Evolutionary conservation across 2,113 vertebrate species (phyloP).

Genomic region (Pitta sordida): DNA sequence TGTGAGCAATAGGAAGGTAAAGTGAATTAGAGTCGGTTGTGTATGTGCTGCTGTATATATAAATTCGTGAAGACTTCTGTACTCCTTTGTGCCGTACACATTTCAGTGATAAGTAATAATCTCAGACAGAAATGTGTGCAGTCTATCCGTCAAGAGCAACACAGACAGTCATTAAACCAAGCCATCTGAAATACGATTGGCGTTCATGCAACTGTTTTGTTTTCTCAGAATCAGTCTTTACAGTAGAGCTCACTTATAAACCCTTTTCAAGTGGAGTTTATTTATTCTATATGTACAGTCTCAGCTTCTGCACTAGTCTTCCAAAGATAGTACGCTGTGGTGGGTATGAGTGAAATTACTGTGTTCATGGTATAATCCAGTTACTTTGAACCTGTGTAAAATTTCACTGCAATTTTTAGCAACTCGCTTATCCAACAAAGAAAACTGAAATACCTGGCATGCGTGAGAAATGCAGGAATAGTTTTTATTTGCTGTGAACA

Average conservation of each 20-base stretch:
- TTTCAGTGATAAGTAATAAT: background rate
- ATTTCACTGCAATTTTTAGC: background rate
- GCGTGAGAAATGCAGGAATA: background rate
- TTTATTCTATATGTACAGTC: background rate
- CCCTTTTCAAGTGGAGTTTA: background rate
- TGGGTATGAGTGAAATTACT: background rate
- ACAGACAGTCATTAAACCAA: background rate
- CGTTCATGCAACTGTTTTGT: background rate
- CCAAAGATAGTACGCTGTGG: background rate
- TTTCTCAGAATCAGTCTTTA: background rate
- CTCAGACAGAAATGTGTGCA: background rate
- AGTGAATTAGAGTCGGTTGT: rapidly evolving
- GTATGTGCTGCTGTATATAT: background rate
- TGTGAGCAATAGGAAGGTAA: background rate
- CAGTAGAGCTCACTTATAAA: background rate
- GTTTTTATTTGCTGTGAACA: background rate
- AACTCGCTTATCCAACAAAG: background rate
- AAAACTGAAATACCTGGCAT: background rate
- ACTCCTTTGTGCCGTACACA: background rate
- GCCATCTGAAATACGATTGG: background rate
- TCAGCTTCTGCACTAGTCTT: background rate
- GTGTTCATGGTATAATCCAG: background rate
- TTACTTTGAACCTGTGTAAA: background rate
- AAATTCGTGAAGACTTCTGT: background rate
- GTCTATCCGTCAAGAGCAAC: background rate